phyloP scores from a whole-genome alignment of 2,888 invertebrate species.

The Orthosia gothica region DNA sequence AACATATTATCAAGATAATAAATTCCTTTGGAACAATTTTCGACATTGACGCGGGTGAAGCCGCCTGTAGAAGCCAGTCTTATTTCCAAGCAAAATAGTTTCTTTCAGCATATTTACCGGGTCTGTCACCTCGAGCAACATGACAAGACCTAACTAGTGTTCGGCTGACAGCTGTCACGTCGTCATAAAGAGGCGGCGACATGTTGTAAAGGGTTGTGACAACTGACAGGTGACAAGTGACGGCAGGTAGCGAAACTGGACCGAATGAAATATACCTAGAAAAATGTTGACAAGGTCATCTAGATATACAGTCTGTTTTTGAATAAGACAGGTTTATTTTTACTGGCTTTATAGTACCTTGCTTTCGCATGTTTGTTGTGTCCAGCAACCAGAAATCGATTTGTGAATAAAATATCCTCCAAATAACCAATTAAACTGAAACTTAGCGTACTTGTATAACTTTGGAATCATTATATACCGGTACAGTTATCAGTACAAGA shows the following conservation, averaged over 20 bases:
- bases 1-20: too few species aligned
- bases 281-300: constrained; percentile 24
- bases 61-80: too few species aligned
- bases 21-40: too few species aligned
- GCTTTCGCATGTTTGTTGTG: too few species aligned
- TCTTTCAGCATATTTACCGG: neutral
- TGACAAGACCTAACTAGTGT: neutral
- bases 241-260: constrained; percentile 9
- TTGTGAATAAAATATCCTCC: too few species aligned
- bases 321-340: neutral
- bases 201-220: constrained; percentile 26
- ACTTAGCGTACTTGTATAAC: too few species aligned
- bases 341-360: too few species aligned
- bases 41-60: too few species aligned
- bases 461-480: too few species aligned
- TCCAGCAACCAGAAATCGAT: too few species aligned
- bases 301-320: neutral
- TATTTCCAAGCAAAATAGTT: neutral
- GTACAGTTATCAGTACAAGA: too few species aligned
- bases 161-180: constrained; percentile 9
- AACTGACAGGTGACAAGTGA: constrained; percentile 7
- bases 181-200: constrained; percentile 13
- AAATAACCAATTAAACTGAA: too few species aligned
- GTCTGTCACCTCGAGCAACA: neutral
- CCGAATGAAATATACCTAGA: constrained; percentile 8